These are phyloP conservation scores for Drosophila yakuba DNA, from an alignment of 1,140 invertebrate genomes.

Conservation along the genomic window DNA sequence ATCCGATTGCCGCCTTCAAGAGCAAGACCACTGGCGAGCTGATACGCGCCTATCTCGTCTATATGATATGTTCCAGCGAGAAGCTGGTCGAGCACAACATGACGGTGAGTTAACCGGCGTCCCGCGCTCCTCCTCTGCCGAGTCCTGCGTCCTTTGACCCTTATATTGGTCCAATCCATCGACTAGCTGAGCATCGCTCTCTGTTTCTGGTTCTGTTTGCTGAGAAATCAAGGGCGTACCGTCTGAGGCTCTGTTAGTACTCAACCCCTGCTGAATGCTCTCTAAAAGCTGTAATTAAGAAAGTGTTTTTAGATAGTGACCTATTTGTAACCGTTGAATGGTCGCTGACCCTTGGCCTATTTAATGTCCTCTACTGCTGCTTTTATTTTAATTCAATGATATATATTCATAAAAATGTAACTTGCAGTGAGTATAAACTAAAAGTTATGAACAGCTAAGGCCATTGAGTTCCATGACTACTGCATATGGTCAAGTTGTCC, in stretches of 20 bases:
- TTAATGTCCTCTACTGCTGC: no score
- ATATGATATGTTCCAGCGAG: conserved; percentile 95
- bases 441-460: no score
- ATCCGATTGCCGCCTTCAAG: conserved; percentile 93
- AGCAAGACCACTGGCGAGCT: conserved; percentile 98
- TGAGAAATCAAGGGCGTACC: not conserved
- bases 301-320: no score
- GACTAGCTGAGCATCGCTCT: conserved; percentile 1
- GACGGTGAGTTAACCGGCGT: conserved; percentile 89
- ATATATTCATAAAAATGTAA: no score
- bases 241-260: not conserved
- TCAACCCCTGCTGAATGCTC: not conserved
- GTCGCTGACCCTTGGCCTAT: no score
- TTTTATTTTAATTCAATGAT: no score
- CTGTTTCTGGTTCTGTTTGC: not conserved
- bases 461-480: no score
- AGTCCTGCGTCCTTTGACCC: conserved; percentile 8
- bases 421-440: no score
- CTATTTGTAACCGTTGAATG: no score
- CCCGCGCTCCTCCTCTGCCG: not conserved
- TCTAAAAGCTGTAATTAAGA: no score
- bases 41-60: conserved; percentile 95
- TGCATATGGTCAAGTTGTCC: no score
- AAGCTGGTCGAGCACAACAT: conserved; percentile 97
- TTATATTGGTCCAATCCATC: not conserved